Evolutionary conservation across 2,888 invertebrate species (phyloP), one percentile per base, ranked within the genome.

Genomic region (Aphidius colemani): DNA sequence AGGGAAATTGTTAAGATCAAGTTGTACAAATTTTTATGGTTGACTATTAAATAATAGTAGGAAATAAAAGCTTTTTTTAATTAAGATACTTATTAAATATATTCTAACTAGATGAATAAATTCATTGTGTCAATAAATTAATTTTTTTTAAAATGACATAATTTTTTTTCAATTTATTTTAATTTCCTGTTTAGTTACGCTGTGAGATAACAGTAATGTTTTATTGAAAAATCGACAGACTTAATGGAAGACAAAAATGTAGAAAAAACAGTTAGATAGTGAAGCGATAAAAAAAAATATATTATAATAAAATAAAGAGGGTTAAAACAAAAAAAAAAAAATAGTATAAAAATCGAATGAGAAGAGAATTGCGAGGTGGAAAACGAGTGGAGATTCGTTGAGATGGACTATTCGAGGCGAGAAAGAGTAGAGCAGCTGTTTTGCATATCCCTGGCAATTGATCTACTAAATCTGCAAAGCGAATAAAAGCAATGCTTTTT

Each of bases 381-480:
- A 45, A 13, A 18, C 44, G 7, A 44, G 6, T 7, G 44, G 11
- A 44, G 13, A 44, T 44, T 18, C 13, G 55, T 10, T 43, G 7
- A 18, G 43, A 55, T 11, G 30, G 30, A 30, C 30, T 30, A 30
- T 3, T 30, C 30, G 55, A 43, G 55, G 45, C 10, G 18, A 45
- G 55, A 56, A 13, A 18, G 44, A 18, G 11, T 3, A 9, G 40
- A 18, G 13, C 55, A 56, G 55, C 55, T 56, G 72, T 69, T 71
- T 69, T 69, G 71, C 69, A 68, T 64, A 68, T 68, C 66, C 64
- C 70, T 60, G 65, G 66, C 70, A 69, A 69, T 71, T 69, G 64
- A 65, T 18, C 59, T 50, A 49, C 63, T 53, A 64, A 67, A 72
- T 70, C 69, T 59, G 65, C 65, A 65, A 68, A 67, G 67, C 69